Evolutionary conservation across 1,140 invertebrate genomes (phyloP).

Genomic region (Charaxes varanes): DNA sequence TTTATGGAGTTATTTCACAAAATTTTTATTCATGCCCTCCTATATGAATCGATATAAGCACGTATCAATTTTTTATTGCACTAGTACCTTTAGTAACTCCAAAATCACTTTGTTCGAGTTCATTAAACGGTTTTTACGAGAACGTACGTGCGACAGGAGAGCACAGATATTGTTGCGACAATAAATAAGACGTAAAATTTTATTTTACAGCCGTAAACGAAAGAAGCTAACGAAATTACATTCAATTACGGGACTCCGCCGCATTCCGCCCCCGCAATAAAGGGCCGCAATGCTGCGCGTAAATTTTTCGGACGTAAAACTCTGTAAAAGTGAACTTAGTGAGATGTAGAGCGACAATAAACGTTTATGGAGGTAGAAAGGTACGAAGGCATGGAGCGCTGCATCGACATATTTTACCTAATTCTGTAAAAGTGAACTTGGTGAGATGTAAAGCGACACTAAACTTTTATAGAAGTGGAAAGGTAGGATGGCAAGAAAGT

Average conservation of each 20-base stretch:
- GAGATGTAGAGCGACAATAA: constrained; percentile 67
- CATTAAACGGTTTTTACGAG: constrained; percentile 18
- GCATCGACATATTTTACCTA: too few relatives aligned
- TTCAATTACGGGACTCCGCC: constrained; percentile 61
- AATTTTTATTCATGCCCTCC: too few relatives aligned
- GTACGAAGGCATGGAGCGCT: too few relatives aligned
- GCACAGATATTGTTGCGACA: constrained; percentile 59
- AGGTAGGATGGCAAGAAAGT: too few relatives aligned
- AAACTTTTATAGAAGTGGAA: constrained; percentile 63
- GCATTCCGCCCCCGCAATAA: constrained; percentile 64
- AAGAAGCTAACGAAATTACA: constrained; percentile 71
- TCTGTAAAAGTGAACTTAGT: constrained; percentile 69
- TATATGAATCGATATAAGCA: too few relatives aligned
- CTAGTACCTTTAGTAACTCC: too few relatives aligned
- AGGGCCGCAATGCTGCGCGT: constrained; percentile 57
- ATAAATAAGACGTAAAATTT: constrained; percentile 71
- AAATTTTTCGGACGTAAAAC: constrained; percentile 73
- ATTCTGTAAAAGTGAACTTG: constrained; percentile 69
- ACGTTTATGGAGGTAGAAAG: constrained; percentile 61
- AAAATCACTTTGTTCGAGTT: constrained; percentile 7
- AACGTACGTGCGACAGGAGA: constrained; percentile 19
- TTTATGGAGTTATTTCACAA: too few relatives aligned
- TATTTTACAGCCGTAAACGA: constrained; percentile 69
- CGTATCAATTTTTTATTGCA: too few relatives aligned
- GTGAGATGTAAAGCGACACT: constrained; percentile 65